These are phyloP conservation scores for Grallaria varia DNA, from an alignment of 2,113 vertebrate species.

Conservation along the genomic window DNA sequence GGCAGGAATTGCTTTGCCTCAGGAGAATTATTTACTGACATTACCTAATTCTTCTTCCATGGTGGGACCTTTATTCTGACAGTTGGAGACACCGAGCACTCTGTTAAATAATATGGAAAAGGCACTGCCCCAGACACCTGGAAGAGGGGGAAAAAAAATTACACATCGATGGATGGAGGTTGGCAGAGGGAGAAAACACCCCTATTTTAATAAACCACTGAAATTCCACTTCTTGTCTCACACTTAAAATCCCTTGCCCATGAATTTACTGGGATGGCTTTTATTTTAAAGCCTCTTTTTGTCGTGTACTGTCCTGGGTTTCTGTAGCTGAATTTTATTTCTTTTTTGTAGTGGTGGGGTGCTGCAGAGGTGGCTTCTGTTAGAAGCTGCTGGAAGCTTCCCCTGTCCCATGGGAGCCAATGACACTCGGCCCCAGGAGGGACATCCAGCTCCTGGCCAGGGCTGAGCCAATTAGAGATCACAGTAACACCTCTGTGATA, in stretches of 20 bases:
- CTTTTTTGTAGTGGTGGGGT: no score
- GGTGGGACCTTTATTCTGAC: conserved; percentile 81
- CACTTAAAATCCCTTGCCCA: neutral
- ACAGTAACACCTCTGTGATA: no score
- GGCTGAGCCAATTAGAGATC: no score
- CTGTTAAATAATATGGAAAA: conserved; percentile 98
- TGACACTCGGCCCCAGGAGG: no score
- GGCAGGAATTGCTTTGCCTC: neutral
- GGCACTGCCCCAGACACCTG: conserved; percentile 97
- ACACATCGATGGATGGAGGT: neutral
- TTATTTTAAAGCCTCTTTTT: neutral
- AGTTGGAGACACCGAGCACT: conserved; percentile 87
- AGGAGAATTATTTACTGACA: neutral
- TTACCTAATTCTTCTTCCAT: conserved; percentile 98
- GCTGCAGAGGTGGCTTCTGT: no score
- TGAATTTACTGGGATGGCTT: neutral
- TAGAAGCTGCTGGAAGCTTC: no score
- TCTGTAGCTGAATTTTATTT: no score
- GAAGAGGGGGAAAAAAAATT: neutral
- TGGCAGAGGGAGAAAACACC: neutral
- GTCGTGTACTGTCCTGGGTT: no score
- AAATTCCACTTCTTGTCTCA: neutral
- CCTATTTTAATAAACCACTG: neutral
- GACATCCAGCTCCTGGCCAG: no score
- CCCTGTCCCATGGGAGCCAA: no score